phyloP scores from a whole-genome alignment of 2,113 vertebrate species.

The Sylvia atricapilla region DNA sequence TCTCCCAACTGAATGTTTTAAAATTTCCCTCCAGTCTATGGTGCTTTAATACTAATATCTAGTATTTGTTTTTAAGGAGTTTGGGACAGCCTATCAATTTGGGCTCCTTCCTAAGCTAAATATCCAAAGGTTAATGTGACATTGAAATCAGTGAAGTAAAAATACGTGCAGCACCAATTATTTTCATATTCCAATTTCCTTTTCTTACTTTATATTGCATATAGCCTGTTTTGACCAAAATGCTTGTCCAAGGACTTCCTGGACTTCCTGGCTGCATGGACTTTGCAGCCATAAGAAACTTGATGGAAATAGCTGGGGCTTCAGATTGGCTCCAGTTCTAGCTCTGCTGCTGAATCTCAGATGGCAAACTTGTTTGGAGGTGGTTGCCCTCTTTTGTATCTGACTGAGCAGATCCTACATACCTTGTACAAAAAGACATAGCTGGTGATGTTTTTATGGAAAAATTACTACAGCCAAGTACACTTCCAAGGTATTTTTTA shows the following conservation, averaged over 20 bases:
- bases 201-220: neutral
- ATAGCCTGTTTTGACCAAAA: neutral
- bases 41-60: fast-evolving
- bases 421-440: neutral
- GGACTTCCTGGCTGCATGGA: too few species aligned
- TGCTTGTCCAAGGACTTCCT: neutral
- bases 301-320: neutral
- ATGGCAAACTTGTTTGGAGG: neutral
- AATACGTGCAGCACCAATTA: neutral
- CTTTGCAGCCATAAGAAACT: neutral
- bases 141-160: neutral
- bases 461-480: neutral
- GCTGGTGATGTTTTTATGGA: neutral
- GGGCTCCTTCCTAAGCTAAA: neutral
- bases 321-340: neutral
- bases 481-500: neutral
- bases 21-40: neutral
- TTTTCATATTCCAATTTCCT: neutral
- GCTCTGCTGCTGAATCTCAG: neutral
- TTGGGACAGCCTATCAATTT: neutral
- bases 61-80: neutral
- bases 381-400: neutral
- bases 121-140: neutral
- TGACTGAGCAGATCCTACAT: neutral
- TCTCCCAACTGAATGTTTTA: neutral